Evolutionary conservation across 2,888 invertebrate genomes (phyloP).

Genomic region (Taenaris catops): DNA sequence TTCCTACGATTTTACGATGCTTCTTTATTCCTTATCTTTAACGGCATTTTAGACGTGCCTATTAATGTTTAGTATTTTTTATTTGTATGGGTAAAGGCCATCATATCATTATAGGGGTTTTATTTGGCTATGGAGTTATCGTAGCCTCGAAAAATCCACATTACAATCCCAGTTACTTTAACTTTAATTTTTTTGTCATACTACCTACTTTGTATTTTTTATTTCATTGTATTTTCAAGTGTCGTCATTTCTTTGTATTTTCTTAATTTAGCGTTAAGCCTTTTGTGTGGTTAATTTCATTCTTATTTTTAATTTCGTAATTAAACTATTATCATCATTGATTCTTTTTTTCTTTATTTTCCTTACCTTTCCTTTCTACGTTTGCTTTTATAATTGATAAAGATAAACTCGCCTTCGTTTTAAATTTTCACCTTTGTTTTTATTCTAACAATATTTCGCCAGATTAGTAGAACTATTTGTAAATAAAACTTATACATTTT

Average conservation of each 20-base stretch:
- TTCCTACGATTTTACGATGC: slow-evolving; percentile 54
- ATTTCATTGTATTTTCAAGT: slow-evolving; percentile 47
- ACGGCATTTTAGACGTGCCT: slow-evolving; percentile 29
- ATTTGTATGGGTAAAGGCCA: slow-evolving; percentile 44
- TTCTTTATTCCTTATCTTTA: slow-evolving; percentile 47
- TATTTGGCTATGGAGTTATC: slow-evolving; percentile 42
- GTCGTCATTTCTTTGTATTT: slow-evolving; percentile 46
- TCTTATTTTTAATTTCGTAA: slow-evolving; percentile 77
- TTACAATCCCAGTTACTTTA: slow-evolving; percentile 32
- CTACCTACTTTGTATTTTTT: slow-evolving; percentile 27
- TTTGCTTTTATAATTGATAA: slow-evolving; percentile 34
- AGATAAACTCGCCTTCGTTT: not conserved
- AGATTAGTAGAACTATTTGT: slow-evolving; percentile 66
- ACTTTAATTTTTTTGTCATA: slow-evolving; percentile 28
- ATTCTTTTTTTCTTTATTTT: slow-evolving; percentile 64
- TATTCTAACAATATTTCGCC: slow-evolving; percentile 33
- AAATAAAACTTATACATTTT: slow-evolving; percentile 71
- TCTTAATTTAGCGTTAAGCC: slow-evolving; percentile 71
- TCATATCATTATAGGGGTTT: slow-evolving; percentile 67
- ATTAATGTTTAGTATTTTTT: slow-evolving; percentile 42
- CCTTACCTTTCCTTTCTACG: slow-evolving; percentile 47
- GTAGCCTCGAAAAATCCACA: too few relatives aligned
- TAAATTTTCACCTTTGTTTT: slow-evolving; percentile 11
- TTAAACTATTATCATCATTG: slow-evolving; percentile 77
- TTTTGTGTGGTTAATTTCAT: slow-evolving; percentile 77